phyloP scores from a whole-genome alignment of 53 echinoderm and acorn worm species.

The Echinometra lucunter region DNA sequence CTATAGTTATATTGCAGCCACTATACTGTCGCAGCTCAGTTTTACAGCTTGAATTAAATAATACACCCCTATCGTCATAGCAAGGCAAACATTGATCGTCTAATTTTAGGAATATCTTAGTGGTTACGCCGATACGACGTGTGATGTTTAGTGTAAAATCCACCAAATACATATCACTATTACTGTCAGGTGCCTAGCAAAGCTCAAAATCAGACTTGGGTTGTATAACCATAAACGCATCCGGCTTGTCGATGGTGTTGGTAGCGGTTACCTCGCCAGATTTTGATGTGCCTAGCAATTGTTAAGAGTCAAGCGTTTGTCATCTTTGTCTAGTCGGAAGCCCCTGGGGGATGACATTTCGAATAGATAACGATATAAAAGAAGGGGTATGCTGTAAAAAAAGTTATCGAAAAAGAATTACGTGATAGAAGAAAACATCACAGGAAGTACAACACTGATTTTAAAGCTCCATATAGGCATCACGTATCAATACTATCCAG shows the following conservation, averaged over 20 bases:
- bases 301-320: background rate
- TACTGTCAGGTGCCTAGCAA: background rate
- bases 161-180: background rate
- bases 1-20: background rate
- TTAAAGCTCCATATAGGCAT: too few species aligned
- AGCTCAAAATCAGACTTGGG: background rate
- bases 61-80: background rate
- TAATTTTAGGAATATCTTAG: background rate
- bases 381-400: too few species aligned
- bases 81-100: background rate
- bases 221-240: background rate
- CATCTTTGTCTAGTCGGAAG: background rate
- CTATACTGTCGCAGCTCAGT: background rate
- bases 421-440: too few species aligned
- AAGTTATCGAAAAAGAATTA: too few species aligned
- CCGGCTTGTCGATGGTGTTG: background rate
- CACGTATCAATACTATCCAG: too few species aligned
- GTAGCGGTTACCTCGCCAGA: background rate
- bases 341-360: background rate
- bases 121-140: background rate
- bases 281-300: slow-evolving; percentile 2
- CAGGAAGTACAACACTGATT: too few species aligned
- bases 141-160: background rate
- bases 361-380: background rate
- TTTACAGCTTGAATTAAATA: background rate